Percentiles rank a stretch among this genome's conserved stretches.
Evolutionary conservation across 2,888 invertebrate genomes (phyloP).

Genomic region (Drosophila pseudotakahashii): DNA sequence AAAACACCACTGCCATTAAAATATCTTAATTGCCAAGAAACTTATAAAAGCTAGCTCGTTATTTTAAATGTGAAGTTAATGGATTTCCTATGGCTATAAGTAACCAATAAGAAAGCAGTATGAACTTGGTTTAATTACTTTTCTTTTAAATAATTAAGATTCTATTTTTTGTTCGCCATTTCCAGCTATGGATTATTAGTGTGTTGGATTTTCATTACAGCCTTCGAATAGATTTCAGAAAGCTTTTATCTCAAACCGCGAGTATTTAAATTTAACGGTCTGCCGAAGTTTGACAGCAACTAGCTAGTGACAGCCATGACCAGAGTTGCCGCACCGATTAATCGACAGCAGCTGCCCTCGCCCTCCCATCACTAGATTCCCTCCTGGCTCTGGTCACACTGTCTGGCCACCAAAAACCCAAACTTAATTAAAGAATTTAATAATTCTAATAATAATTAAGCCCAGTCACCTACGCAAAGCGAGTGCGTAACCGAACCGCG

Average conservation of each 20-base stretch:
- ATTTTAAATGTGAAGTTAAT: background rate
- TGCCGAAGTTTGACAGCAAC: background rate
- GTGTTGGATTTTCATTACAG: too few species aligned
- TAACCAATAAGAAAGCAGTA: background rate
- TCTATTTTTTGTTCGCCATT: too few species aligned
- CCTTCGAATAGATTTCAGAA: too few species aligned
- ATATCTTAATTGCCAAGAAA: background rate
- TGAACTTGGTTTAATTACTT: background rate
- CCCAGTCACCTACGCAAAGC: constrained; percentile 47
- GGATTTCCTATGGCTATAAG: background rate
- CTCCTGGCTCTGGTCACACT: constrained; percentile 13
- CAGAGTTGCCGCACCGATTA: background rate
- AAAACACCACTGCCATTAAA: background rate
- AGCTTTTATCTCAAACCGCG: too few species aligned
- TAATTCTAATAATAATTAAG: constrained; percentile 27
- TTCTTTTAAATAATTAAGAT: too few species aligned
- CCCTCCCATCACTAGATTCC: constrained; percentile 4
- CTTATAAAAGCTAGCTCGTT: background rate
- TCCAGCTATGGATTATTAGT: too few species aligned
- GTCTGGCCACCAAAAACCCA: constrained; percentile 20
- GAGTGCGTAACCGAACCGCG: constrained; percentile 53
- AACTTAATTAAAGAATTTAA: constrained; percentile 32
- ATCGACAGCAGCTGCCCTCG: background rate
- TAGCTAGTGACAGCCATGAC: background rate
- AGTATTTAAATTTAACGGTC: constrained; percentile 1